Evolutionary conservation across 1,140 invertebrate species (phyloP).

Genomic region (Drosophila gunungcola): DNA sequence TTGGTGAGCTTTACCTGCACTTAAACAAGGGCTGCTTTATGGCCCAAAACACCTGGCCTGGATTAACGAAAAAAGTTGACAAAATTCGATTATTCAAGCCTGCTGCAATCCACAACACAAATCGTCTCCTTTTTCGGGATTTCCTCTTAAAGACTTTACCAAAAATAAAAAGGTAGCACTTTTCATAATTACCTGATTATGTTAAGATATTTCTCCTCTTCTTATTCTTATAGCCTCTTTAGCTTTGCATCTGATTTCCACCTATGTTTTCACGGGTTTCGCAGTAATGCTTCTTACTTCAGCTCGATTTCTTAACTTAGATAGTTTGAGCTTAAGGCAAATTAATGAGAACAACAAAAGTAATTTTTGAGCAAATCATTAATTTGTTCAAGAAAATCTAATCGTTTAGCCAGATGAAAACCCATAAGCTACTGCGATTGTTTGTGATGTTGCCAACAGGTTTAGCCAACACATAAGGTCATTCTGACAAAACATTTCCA

Average conservation of each 20-base stretch:
- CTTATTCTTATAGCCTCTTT: not conserved
- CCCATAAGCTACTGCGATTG: not conserved
- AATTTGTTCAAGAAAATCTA: not conserved
- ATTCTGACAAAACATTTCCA: not conserved
- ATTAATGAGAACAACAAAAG: too few relatives aligned
- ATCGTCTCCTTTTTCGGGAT: slow-evolving; percentile 2
- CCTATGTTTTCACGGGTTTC: not conserved
- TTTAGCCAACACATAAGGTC: not conserved
- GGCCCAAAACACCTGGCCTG: slow-evolving; percentile 35
- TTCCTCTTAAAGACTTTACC: slow-evolving; percentile 12
- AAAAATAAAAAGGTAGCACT: not conserved
- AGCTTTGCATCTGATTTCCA: not conserved
- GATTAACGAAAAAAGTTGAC: slow-evolving; percentile 39
- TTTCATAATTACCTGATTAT: slow-evolving; percentile 6
- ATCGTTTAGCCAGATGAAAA: not conserved
- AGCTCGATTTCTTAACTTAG: too few relatives aligned
- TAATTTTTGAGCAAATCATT: not conserved
- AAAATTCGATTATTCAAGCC: slow-evolving; percentile 15
- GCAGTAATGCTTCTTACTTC: too few relatives aligned
- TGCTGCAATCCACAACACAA: slow-evolving; percentile 4
- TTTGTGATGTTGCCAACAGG: not conserved
- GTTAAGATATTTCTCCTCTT: not conserved
- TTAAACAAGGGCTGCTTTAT: slow-evolving; percentile 18
- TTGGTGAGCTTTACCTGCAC: slow-evolving; percentile 32
- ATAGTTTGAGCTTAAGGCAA: too few relatives aligned